phyloP scores from a whole-genome alignment of 2,888 invertebrate species.

The Drosophila pegasa region DNA sequence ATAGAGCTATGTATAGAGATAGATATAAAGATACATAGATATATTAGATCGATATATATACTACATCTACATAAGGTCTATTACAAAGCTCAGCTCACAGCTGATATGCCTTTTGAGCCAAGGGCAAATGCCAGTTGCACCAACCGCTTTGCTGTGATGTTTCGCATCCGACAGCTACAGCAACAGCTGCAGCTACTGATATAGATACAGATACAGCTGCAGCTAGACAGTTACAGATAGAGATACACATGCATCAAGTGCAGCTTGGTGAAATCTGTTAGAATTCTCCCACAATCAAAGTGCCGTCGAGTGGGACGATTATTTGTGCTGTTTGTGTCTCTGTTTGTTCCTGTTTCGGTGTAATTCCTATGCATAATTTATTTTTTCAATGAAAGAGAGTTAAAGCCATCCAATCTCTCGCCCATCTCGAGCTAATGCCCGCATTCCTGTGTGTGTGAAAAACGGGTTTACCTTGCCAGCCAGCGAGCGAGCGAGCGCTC shows the following conservation, averaged over 20 bases:
- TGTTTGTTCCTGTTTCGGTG: slow-evolving; percentile 50
- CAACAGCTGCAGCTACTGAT: slow-evolving; percentile 18
- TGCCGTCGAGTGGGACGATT: slow-evolving; percentile 19
- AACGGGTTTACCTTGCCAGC: slow-evolving; percentile 65
- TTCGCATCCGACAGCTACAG: slow-evolving; percentile 42
- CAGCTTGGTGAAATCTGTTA: slow-evolving; percentile 45
- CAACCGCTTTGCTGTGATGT: slow-evolving; percentile 20
- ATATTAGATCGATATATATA: neutral
- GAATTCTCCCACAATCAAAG: slow-evolving; percentile 69
- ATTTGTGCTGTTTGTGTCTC: slow-evolving; percentile 38
- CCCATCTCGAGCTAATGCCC: slow-evolving; percentile 56
- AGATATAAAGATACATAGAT: neutral
- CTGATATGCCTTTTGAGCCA: slow-evolving; percentile 21
- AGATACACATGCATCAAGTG: slow-evolving; percentile 16
- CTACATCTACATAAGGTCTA: neutral
- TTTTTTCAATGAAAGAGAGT: slow-evolving; percentile 66
- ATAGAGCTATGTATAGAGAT: too few species aligned
- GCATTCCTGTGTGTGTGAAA: slow-evolving; percentile 66
- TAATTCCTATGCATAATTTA: slow-evolving; percentile 76
- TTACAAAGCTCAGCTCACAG: slow-evolving; percentile 10
- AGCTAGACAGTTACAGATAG: slow-evolving; percentile 16
- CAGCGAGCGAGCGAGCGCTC: slow-evolving; percentile 26
- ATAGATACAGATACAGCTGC: slow-evolving; percentile 7
- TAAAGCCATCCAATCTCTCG: slow-evolving; percentile 5
- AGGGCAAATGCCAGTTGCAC: slow-evolving; percentile 20